A percentile compares a stretch with the other conserved stretches of the same genome.
These are phyloP conservation scores for Zaprionus davidi DNA, from an alignment of 1,140 invertebrate species.

Conservation along the genomic window DNA sequence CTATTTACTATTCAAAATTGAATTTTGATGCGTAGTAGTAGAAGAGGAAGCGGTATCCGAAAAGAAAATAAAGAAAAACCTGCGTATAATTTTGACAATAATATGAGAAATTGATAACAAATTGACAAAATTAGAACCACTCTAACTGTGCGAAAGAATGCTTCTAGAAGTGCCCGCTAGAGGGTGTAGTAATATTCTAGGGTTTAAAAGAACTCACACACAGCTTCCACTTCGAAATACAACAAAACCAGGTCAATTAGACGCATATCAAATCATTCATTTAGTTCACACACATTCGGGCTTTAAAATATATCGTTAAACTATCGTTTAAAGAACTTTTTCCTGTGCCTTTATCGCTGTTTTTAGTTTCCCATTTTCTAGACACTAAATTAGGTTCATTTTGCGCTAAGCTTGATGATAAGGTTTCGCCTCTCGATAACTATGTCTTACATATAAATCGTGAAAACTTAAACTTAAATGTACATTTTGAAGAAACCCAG, in stretches of 20 bases:
- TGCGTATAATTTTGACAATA: conserved; percentile 78
- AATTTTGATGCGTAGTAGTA: conserved; percentile 55
- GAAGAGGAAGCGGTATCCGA: conserved; percentile 11
- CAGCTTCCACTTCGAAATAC: conserved; percentile 25
- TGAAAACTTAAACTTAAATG: conserved; percentile 13
- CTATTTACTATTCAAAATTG: conserved; percentile 57
- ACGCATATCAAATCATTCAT: conserved; percentile 60
- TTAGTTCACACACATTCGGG: conserved; percentile 21
- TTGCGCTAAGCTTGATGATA: conserved; percentile 57
- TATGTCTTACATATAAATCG: conserved; percentile 17
- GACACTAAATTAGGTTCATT: conserved; percentile 7
- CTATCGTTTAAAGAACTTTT: conserved; percentile 36
- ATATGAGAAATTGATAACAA: conserved; percentile 37
- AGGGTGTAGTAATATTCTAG: conserved; percentile 33
- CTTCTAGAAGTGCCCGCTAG: conserved; percentile 48
- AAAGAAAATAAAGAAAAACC: conserved; percentile 32
- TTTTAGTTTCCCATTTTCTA: conserved; percentile 43
- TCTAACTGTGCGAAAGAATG: conserved; percentile 36
- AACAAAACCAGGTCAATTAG: conserved; percentile 62
- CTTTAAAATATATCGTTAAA: conserved; percentile 10
- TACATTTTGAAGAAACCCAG: conserved; percentile 18
- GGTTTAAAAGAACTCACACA: conserved; percentile 20
- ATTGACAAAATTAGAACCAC: conserved; percentile 19
- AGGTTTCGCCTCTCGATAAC: conserved; percentile 63
- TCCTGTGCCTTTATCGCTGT: conserved; percentile 66